Evolutionary conservation across 2,888 invertebrate genomes (phyloP).

Genomic region (Chymomyza procnemis): DNA sequence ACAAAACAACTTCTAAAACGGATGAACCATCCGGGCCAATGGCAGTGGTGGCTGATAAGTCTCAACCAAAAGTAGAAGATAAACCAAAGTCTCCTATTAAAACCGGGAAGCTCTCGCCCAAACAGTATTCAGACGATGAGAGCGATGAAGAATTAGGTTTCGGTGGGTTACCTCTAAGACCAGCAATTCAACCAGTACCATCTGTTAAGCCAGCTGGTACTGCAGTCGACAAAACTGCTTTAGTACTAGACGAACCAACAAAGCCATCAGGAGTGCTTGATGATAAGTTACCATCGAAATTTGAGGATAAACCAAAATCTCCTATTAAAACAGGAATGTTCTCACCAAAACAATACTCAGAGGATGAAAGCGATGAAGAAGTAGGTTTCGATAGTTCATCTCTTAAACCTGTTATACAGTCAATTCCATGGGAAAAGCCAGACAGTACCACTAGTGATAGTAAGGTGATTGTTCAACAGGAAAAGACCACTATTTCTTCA

Average conservation of each 20-base stretch:
- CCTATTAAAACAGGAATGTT: not conserved
- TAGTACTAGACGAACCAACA: not conserved
- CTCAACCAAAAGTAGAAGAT: too few species aligned
- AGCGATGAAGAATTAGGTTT: conserved; percentile 7
- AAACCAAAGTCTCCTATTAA: conserved; percentile 8
- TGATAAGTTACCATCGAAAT: not conserved
- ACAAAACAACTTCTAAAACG: too few species aligned
- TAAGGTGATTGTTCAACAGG: not conserved
- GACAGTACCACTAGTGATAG: too few species aligned
- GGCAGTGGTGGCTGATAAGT: too few species aligned
- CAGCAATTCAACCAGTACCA: not conserved
- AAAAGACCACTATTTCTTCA: not conserved
- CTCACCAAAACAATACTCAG: not conserved
- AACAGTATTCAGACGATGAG: conserved; percentile 11
- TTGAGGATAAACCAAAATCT: conserved; percentile 2
- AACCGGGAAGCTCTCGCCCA: not conserved
- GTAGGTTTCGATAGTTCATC: too few species aligned
- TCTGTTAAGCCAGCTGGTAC: not conserved
- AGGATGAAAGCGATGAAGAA: too few species aligned
- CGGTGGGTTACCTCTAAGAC: not conserved
- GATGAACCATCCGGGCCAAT: too few species aligned
- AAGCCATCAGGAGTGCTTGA: not conserved
- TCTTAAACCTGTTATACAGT: too few species aligned
- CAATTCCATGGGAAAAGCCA: too few species aligned
- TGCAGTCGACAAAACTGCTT: not conserved